Percentiles rank a stretch among this genome's conserved stretches.
These are phyloP conservation scores for Lates calcarifer DNA, from an alignment of 2,113 vertebrate genomes.

Conservation along the genomic window DNA sequence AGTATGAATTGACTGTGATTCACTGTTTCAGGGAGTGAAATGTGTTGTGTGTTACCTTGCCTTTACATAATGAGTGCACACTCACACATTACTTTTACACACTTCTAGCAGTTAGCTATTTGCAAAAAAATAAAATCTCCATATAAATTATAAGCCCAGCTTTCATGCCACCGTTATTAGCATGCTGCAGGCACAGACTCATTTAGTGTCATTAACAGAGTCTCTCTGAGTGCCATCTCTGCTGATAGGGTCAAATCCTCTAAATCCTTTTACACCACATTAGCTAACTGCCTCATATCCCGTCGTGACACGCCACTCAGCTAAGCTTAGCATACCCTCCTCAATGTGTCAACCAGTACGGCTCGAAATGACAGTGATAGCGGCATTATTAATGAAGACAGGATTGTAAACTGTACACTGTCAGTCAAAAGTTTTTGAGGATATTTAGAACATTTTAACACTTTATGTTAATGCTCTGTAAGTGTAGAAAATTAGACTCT, in stretches of 20 bases:
- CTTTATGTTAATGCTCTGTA: background rate
- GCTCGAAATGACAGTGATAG: conserved; percentile 56
- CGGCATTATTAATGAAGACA: conserved; percentile 28
- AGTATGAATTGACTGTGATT: conserved; percentile 1
- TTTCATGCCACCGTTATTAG: conserved; percentile 69
- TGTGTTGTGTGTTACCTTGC: background rate
- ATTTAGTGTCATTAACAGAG: conserved; percentile 79
- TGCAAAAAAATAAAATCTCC: conserved; percentile 33
- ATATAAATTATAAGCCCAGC: conserved; percentile 50
- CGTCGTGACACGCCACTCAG: conserved; percentile 71
- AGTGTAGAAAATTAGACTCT: background rate
- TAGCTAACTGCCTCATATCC: conserved; percentile 77
- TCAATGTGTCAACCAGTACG: conserved; percentile 67
- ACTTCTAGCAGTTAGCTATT: conserved; percentile 38
- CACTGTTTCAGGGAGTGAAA: conserved; percentile 4
- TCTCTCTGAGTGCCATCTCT: conserved; percentile 73
- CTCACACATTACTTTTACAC: conserved; percentile 13
- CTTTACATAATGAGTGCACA: conserved; percentile 9
- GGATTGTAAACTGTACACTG: conserved; percentile 26
- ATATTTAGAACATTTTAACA: background rate
- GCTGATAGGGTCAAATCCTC: conserved; percentile 81
- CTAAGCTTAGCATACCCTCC: conserved; percentile 68
- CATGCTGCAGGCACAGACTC: conserved; percentile 71
- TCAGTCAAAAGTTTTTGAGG: conserved; percentile 9
- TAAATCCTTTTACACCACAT: conserved; percentile 82